A percentile compares a stretch with the other conserved stretches of the same genome.
phyloP scores from a whole-genome alignment of 2,113 vertebrate species.

The Marmota flaviventris region DNA sequence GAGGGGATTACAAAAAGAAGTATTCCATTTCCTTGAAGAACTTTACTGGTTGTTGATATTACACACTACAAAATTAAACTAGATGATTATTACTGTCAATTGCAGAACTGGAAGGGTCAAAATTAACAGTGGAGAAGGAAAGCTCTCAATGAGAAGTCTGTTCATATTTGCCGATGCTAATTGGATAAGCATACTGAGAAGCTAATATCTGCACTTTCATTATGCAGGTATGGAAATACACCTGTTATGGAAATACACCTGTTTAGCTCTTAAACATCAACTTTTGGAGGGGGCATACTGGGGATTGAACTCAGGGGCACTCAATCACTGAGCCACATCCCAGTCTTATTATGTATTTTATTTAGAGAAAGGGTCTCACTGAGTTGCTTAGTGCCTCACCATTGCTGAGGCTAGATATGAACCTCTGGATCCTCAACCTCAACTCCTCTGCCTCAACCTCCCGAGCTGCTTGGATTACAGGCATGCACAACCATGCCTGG shows the following conservation, averaged over 20 bases:
- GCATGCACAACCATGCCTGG: too few relatives aligned
- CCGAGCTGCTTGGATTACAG: too few relatives aligned
- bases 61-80: conserved; percentile 55
- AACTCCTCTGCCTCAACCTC: too few relatives aligned
- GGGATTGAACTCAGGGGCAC: too few relatives aligned
- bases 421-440: too few relatives aligned
- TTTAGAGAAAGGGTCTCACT: too few relatives aligned
- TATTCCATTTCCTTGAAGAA: conserved; percentile 59
- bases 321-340: too few relatives aligned
- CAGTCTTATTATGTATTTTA: too few relatives aligned
- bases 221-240: neutral
- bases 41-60: neutral
- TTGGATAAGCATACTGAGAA: neutral
- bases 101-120: conserved; percentile 56
- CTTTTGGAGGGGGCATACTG: too few relatives aligned
- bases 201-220: neutral
- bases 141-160: neutral
- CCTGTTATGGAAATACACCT: neutral
- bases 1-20: conserved; percentile 4
- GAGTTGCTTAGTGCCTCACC: too few relatives aligned
- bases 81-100: conserved; percentile 50
- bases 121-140: neutral
- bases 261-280: neutral
- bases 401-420: too few relatives aligned
- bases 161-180: conserved; percentile 48